Evolutionary conservation across 2,888 invertebrate species (phyloP).

Genomic region (Catocala nupta): DNA sequence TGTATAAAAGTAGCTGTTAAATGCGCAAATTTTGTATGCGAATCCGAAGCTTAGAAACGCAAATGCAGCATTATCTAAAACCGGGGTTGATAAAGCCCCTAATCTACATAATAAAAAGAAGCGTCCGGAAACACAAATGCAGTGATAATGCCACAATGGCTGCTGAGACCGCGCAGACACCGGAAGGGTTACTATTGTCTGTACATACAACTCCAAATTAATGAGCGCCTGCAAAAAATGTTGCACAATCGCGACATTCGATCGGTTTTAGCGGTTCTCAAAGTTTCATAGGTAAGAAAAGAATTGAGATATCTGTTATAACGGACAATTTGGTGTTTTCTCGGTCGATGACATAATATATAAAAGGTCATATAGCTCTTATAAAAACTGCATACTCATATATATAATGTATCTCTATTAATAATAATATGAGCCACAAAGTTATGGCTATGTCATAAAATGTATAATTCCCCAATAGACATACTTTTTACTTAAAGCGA

Average conservation of each 20-base stretch:
- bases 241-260: constrained; percentile 82
- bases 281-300: constrained; percentile 53
- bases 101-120: constrained; percentile 86
- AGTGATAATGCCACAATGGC: constrained; percentile 79
- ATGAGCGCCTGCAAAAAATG: constrained; percentile 83
- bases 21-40: constrained; percentile 45
- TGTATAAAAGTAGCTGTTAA: constrained; percentile 43
- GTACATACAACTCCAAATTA: constrained; percentile 83
- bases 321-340: neutral
- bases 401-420: no score
- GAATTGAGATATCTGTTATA: neutral
- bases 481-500: no score
- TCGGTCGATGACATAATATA: no score
- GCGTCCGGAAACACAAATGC: constrained; percentile 79
- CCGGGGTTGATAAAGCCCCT: constrained; percentile 75
- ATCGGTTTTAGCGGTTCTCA: constrained; percentile 72
- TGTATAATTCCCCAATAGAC: no score
- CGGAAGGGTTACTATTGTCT: constrained; percentile 83
- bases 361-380: no score
- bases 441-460: no score
- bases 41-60: constrained; percentile 56
- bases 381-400: no score
- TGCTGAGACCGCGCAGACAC: constrained; percentile 65
- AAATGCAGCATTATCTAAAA: constrained; percentile 70
- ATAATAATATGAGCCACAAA: no score